Evolutionary conservation across 2,888 invertebrate species (phyloP).

Genomic region (Heteromyza rotundicornis): DNA sequence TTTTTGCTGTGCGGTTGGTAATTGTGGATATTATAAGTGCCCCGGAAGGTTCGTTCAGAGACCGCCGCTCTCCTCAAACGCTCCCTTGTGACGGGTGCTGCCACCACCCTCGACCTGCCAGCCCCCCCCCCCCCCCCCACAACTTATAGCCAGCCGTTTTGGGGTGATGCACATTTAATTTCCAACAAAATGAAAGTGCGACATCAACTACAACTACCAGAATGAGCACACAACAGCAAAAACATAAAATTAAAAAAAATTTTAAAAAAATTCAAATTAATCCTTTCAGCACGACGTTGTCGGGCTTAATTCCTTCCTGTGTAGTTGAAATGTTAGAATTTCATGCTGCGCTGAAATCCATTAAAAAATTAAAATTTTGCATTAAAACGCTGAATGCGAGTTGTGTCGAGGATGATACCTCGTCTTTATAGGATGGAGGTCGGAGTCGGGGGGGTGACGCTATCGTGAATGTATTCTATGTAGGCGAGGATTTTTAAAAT

Average conservation of each 20-base stretch:
- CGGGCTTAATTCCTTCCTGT: constrained; percentile 21
- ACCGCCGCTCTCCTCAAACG: background rate
- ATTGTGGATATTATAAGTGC: background rate
- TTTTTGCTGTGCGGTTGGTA: constrained; percentile 1
- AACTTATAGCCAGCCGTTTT: background rate
- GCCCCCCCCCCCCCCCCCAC: background rate
- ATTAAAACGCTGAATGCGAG: no score
- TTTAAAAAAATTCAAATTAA: constrained; percentile 23
- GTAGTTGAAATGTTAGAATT: constrained; percentile 25
- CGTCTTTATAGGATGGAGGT: no score
- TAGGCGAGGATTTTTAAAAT: no score
- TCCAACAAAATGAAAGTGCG: constrained; percentile 9
- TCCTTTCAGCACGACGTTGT: constrained; percentile 23
- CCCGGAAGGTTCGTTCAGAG: background rate
- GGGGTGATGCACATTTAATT: constrained; percentile 3
- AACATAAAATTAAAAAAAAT: constrained; percentile 5
- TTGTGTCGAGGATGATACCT: no score
- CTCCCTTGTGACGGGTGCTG: background rate
- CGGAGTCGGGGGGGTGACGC: no score
- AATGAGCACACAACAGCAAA: constrained; percentile 6
- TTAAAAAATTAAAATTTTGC: constrained; percentile 31
- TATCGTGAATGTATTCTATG: no score
- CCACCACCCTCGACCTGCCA: background rate
- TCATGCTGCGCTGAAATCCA: constrained; percentile 25
- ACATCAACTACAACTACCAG: constrained; percentile 13